A percentile compares a stretch with the other conserved stretches of the same genome.
Conservation (phyloP, 2,113 vertebrate genomes). For the Rhombomys opimus region DNA sequence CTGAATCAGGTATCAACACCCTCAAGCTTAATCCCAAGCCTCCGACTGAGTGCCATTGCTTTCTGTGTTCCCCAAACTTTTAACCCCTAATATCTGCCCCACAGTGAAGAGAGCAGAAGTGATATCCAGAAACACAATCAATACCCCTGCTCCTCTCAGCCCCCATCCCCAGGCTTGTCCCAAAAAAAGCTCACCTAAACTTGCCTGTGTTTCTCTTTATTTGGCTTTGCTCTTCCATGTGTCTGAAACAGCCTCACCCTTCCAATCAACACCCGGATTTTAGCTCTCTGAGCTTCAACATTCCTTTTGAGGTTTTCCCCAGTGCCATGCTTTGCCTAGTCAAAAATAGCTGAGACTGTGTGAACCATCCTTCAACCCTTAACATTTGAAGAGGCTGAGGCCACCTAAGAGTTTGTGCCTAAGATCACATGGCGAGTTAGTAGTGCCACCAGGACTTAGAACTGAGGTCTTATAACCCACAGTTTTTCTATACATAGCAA, state of each 20-base stretch:
- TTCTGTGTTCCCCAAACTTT: neutral
- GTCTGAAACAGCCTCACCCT: neutral
- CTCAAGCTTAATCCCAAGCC: neutral
- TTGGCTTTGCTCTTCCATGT: neutral
- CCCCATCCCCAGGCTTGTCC: accelerated
- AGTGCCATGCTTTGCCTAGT: neutral
- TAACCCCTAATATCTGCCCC: neutral
- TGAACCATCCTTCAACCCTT: neutral
- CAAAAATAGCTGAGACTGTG: neutral
- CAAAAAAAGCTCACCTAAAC: neutral
- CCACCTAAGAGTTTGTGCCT: neutral
- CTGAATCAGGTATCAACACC: neutral
- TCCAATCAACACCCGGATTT: neutral
- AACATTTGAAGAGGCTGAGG: neutral
- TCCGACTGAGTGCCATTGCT: neutral
- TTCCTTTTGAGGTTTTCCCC: neutral
- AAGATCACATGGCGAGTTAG: neutral
- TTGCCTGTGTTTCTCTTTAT: neutral
- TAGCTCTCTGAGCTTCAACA: neutral
- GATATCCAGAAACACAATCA: neutral
- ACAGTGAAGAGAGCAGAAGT: slow-evolving; percentile 2
- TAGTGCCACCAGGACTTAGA: neutral
- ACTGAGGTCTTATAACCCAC: neutral
- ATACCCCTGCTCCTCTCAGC: neutral
- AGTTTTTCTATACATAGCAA: neutral